Evolutionary conservation across 1,140 invertebrate genomes (phyloP), one percentile per base, ranked within the genome.

Genomic region (Pseudomyrmex dendroicus): DNA sequence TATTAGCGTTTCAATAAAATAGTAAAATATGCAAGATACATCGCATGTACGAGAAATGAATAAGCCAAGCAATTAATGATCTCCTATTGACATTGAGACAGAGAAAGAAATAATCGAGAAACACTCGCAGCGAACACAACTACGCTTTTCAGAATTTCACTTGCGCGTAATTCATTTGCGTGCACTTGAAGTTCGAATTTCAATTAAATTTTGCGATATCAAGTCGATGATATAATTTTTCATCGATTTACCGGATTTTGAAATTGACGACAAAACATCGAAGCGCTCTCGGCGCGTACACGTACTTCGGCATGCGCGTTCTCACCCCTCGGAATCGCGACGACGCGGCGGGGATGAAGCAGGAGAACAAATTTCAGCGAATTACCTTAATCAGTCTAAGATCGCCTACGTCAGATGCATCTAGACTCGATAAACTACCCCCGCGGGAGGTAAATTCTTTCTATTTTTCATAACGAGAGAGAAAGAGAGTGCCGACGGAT

Each of bases 341-440:
- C n/a, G 72, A 76, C 63, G 25, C 59, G 44, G 46, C 78, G 74
- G 62, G 54, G 73, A 59, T 77, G 73, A 67, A 77, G 66, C 22
- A 66, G 12, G 57, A 67, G 35, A 78, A 78, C 52, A 17, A 77
- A 67, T 77, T 77, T 77, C 74, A 57, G 52, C 63, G 76, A 78
- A 78, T 78, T 78, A 78, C 52, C 76, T 78, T 68, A 78, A 78
- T 78, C 76, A 78, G 64, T 70, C 76, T 68, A 78, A 78, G 52
- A 78, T 78, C 74, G 35, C 64, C 52, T 68, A 78, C 76, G 44
- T 70, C 76, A 78, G 64, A 52, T 68, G 52, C 54, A 70, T 67
- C 76, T n/a, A 68, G 63, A 78, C 57, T 62, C 25, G 44, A 13
- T 67, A 70, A 84, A 84, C 62, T 8, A 61, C n/a, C 10, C 22